These are phyloP conservation scores for Plotosus lineatus DNA, from an alignment of 2,113 vertebrate species.

Conservation along the genomic window DNA sequence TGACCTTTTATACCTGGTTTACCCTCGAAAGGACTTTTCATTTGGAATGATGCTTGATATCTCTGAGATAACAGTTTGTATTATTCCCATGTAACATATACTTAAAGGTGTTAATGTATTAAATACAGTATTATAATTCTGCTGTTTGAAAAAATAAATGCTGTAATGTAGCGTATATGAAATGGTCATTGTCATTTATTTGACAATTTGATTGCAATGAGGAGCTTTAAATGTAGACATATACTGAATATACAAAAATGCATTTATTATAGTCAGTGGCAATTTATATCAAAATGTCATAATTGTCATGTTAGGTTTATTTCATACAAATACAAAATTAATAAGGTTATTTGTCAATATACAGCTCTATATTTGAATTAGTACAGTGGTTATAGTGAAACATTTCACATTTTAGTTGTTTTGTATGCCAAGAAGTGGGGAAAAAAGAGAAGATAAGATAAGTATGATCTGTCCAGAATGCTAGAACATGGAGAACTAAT, in stretches of 20 bases:
- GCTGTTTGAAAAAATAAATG: too few species aligned
- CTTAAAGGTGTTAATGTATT: too few species aligned
- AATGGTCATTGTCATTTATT: not conserved
- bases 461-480: not conserved
- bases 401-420: not conserved
- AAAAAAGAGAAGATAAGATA: not conserved
- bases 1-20: too few species aligned
- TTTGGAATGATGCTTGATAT: too few species aligned
- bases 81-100: too few species aligned
- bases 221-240: constrained; percentile 6
- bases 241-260: not conserved
- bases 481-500: not conserved
- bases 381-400: not conserved
- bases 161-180: too few species aligned
- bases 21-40: too few species aligned
- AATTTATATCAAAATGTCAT: not conserved
- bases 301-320: not conserved
- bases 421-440: not conserved
- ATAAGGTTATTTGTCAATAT: constrained; percentile 12
- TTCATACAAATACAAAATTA: not conserved
- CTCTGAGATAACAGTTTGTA: too few species aligned
- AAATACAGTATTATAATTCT: too few species aligned
- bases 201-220: not conserved
- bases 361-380: constrained; percentile 3
- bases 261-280: not conserved